Evolutionary conservation across 2,888 invertebrate genomes (phyloP).

Genomic region (Villa cingulata): DNA sequence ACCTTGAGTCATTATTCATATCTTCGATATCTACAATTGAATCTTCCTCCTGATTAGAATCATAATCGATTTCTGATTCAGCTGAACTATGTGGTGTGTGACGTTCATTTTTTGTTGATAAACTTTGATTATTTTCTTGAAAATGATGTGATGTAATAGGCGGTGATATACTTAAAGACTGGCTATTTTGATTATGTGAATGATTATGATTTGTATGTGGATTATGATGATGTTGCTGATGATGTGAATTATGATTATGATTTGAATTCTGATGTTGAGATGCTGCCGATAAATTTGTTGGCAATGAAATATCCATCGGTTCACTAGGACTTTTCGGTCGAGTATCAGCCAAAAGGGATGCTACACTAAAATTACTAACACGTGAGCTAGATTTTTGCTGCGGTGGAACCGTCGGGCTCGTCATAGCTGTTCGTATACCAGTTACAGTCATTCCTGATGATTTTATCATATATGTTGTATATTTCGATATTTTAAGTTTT

Average conservation of each 20-base stretch:
- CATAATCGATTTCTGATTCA: conserved; percentile 36
- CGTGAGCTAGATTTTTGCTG: conserved; percentile 46
- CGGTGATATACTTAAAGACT: conserved; percentile 8
- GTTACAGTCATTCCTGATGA: conserved; percentile 44
- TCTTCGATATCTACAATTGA: conserved; percentile 73
- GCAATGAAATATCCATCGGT: conserved; percentile 20
- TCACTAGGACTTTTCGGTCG: conserved; percentile 42
- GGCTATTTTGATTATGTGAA: conserved; percentile 7
- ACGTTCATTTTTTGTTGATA: conserved; percentile 30
- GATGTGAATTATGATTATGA: conserved; percentile 20
- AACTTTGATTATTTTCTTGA: conserved; percentile 19
- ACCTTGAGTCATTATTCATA: conserved; percentile 44
- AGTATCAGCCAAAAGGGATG: conserved; percentile 73
- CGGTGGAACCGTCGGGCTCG: conserved; percentile 44
- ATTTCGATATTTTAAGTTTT: conserved; percentile 5
- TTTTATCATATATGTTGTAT: conserved; percentile 31
- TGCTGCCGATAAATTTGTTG: conserved; percentile 28
- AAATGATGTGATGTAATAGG: conserved; percentile 14
- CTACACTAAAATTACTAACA: conserved; percentile 71
- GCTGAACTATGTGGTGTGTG: conserved; percentile 35
- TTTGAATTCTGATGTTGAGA: conserved; percentile 15
- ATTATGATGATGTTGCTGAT: conserved; percentile 6
- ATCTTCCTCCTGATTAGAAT: conserved; percentile 36
- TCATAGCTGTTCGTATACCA: conserved; percentile 47
- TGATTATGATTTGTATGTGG: conserved; percentile 9